Evolutionary conservation across 2,888 invertebrate genomes (phyloP).

Genomic region (Eupithecia pulchellata): DNA sequence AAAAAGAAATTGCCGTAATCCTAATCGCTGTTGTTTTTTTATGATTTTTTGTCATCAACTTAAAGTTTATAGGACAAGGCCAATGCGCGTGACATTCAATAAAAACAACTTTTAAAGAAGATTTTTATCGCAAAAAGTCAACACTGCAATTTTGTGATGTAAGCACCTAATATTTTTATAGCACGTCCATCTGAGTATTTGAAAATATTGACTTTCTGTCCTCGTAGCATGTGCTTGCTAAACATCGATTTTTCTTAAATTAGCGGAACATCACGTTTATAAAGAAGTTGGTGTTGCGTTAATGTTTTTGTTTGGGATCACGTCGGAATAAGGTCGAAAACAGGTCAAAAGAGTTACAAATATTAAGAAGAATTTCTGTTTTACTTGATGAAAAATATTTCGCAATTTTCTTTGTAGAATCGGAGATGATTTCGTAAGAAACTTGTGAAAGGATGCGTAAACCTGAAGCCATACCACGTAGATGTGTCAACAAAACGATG

Average conservation of each 20-base stretch:
- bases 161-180: background rate
- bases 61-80: background rate
- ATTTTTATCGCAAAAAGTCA: slow-evolving; percentile 3
- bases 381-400: background rate
- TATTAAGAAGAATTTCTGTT: background rate
- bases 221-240: slow-evolving; percentile 2
- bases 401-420: background rate
- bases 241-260: slow-evolving; percentile 16
- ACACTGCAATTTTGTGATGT: slow-evolving; percentile 7
- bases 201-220: slow-evolving; percentile 10
- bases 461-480: background rate
- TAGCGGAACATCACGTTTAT: slow-evolving; percentile 14
- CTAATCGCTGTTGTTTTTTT: background rate
- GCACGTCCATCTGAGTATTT: background rate
- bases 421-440: background rate
- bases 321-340: background rate
- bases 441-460: background rate
- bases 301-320: background rate
- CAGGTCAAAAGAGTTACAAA: slow-evolving; percentile 10
- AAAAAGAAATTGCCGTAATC: no score
- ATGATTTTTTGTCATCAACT: background rate
- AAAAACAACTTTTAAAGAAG: background rate
- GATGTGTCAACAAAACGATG: background rate
- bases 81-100: background rate
- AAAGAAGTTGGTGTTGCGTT: slow-evolving; percentile 1